Conservation (phyloP, 2,888 invertebrate genomes). For the Polydrusus tereticollis region DNA sequence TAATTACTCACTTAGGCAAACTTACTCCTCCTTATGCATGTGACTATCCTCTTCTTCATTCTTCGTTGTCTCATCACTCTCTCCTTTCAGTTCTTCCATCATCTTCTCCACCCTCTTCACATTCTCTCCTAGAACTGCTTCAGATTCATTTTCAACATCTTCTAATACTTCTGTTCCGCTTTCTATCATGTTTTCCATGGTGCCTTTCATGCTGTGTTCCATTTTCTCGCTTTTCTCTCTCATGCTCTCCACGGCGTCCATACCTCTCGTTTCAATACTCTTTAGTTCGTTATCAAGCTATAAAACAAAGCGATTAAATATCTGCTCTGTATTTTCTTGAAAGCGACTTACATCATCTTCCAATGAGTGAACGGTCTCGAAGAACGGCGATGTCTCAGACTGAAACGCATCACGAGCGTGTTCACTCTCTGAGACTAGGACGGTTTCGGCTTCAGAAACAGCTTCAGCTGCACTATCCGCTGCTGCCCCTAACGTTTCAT, state of each 20-base stretch:
- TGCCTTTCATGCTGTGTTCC: conserved; percentile 49
- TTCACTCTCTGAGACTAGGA: conserved; percentile 61
- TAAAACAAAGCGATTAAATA: not conserved
- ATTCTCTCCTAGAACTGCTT: conserved; percentile 57
- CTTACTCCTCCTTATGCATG: conserved; percentile 39
- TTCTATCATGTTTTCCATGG: conserved; percentile 53
- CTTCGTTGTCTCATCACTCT: conserved; percentile 63
- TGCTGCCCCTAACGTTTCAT: conserved; percentile 17
- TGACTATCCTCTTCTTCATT: conserved; percentile 48
- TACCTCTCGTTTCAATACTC: conserved; percentile 22
- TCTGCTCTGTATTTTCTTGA: not conserved
- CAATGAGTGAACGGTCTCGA: conserved; percentile 53
- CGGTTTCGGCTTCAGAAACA: conserved; percentile 63
- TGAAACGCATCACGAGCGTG: conserved; percentile 51
- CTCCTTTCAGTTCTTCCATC: conserved; percentile 57
- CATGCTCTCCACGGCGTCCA: conserved; percentile 6
- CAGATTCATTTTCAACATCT: conserved; percentile 57
- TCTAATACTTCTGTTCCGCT: conserved; percentile 55
- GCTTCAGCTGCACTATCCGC: conserved; percentile 60
- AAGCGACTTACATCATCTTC: conserved; percentile 42
- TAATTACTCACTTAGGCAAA: conserved; percentile 41
- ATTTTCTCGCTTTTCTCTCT: conserved; percentile 23
- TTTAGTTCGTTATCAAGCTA: conserved; percentile 24
- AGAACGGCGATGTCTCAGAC: conserved; percentile 48
- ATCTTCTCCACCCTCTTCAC: conserved; percentile 55